These are phyloP conservation scores for Blastobasis lacticolella DNA, from an alignment of 2,888 invertebrate genomes.

Conservation along the genomic window DNA sequence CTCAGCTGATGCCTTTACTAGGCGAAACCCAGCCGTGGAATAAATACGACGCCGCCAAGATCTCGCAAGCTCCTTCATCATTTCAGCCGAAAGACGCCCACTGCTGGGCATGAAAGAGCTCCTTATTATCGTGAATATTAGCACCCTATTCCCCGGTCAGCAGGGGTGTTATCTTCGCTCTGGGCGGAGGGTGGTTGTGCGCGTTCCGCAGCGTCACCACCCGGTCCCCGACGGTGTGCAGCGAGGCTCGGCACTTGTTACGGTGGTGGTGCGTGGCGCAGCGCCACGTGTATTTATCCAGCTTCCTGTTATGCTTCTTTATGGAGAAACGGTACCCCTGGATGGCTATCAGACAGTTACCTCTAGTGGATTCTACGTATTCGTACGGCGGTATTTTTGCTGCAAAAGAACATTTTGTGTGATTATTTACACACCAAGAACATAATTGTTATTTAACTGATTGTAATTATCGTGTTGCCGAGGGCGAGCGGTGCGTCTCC, in stretches of 20 bases:
- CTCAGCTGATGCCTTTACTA: too few species aligned
- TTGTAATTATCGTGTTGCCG: too few species aligned
- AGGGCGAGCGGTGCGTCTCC: too few species aligned
- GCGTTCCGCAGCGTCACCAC: neutral
- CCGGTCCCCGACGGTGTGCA: neutral
- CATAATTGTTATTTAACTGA: too few species aligned
- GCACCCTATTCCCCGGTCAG: too few species aligned
- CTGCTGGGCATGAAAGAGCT: too few species aligned
- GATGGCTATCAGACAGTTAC: neutral
- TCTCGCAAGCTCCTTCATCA: too few species aligned
- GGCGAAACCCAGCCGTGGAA: too few species aligned
- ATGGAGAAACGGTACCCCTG: neutral
- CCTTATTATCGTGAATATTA: too few species aligned
- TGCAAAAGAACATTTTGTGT: neutral
- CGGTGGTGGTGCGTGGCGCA: neutral
- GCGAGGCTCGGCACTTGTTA: neutral
- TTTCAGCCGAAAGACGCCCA: too few species aligned
- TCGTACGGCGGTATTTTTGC: neutral
- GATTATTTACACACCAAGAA: too few species aligned
- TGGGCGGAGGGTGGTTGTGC: conserved; percentile 1
- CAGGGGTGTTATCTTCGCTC: neutral
- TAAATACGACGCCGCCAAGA: too few species aligned
- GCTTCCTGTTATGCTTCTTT: neutral
- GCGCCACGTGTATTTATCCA: neutral
- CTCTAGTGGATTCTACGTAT: neutral